Conservation (phyloP, 2,113 vertebrate species). For the Machaerirhynchus nigripectus region DNA sequence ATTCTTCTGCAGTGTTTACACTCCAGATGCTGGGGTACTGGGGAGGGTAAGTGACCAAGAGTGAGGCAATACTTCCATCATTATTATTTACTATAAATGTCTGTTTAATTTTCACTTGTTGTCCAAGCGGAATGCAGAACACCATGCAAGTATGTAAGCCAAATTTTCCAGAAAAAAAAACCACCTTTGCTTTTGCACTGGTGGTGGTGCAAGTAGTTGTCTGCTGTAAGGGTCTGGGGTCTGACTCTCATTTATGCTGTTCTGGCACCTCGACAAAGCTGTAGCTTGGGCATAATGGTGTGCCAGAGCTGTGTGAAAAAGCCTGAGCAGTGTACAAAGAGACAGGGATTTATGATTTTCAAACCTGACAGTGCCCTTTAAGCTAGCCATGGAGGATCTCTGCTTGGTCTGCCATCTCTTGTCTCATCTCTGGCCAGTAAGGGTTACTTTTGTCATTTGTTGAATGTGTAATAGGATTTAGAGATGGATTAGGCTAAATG, state of each 20-base stretch:
- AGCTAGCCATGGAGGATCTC: not conserved
- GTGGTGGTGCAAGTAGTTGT: not conserved
- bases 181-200: not conserved
- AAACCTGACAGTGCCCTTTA: not conserved
- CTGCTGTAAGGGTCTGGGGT: not conserved
- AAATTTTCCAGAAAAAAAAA: not conserved
- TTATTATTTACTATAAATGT: not conserved
- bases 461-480: constrained; percentile 4
- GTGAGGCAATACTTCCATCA: not conserved
- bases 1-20: not conserved
- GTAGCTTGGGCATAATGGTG: not conserved
- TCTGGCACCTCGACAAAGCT: not conserved
- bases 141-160: not conserved
- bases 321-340: not conserved
- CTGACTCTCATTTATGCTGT: not conserved
- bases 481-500: constrained; percentile 4
- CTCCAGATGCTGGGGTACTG: not conserved
- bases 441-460: not conserved
- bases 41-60: not conserved
- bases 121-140: not conserved
- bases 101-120: not conserved
- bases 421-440: not conserved
- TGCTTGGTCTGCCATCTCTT: not conserved
- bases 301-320: not conserved
- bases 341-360: not conserved